Percentiles rank a stretch among this genome's conserved stretches.
Evolutionary conservation across 2,797 vertebrate genomes (phyloP).

Genomic region (Myotis vivesi): DNA sequence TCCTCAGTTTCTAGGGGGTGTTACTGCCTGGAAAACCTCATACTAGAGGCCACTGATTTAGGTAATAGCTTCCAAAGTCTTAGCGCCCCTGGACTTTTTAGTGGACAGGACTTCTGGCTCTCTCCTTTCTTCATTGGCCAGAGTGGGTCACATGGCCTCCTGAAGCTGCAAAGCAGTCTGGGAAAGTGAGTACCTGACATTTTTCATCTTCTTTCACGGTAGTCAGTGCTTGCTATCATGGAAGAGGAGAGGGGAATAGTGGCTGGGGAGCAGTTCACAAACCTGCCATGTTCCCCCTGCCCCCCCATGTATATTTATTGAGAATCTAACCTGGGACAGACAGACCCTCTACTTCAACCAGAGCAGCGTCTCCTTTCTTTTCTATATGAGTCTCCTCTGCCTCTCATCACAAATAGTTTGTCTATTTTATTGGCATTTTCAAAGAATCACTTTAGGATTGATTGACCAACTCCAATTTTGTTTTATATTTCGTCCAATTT

Average conservation of each 20-base stretch:
- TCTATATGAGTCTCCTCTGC: not conserved
- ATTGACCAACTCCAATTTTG: not conserved
- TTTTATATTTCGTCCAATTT: not conserved
- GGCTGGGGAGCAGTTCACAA: not conserved
- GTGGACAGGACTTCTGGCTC: not conserved
- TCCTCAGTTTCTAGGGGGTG: not conserved
- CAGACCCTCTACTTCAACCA: not conserved
- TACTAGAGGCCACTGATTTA: not conserved
- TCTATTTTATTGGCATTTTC: not conserved
- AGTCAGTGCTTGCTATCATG: not conserved
- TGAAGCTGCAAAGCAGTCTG: not conserved
- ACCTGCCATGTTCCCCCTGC: not conserved
- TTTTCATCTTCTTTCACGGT: not conserved
- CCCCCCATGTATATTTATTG: not conserved
- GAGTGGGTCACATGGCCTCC: not conserved
- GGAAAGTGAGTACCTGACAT: not conserved
- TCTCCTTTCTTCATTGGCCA: not conserved
- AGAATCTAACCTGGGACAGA: not conserved
- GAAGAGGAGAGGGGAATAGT: not conserved
- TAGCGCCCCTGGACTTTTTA: no score
- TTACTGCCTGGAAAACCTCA: not conserved
- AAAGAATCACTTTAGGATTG: conserved; percentile 2
- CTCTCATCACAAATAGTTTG: not conserved
- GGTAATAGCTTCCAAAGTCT: not conserved
- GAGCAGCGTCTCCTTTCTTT: not conserved